Base-by-base conservation (phyloP, 2,888 invertebrate species). In the Cryptosula pallasiana region DNA sequence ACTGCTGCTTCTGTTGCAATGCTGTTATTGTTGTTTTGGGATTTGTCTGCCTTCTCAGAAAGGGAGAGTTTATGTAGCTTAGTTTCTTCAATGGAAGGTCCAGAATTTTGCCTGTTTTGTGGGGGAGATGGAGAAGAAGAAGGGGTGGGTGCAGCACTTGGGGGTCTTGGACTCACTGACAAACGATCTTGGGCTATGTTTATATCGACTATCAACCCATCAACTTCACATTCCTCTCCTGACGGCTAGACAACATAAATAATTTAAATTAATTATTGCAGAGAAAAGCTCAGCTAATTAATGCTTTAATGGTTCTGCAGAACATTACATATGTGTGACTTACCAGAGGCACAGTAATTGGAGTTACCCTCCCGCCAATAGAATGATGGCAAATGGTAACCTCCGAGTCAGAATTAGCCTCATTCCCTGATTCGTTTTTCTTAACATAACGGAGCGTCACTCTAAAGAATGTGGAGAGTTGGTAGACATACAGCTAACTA, bases 281-380 rank as follows among this genome's bases (percentile, higher is more conserved):
- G n/a, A n/a, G n/a, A n/a, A n/a, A n/a, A n/a, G n/a, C n/a, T n/a
- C n/a, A n/a, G n/a, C n/a, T n/a, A n/a, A n/a, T n/a, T n/a, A n/a
- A n/a, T n/a, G n/a, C n/a, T n/a, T n/a, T n/a, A n/a, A n/a, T n/a
- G n/a, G n/a, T n/a, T n/a, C n/a, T n/a, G n/a, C n/a, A n/a, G n/a
- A n/a, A n/a, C n/a, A n/a, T n/a, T n/a, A n/a, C n/a, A n/a, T n/a
- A n/a, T n/a, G n/a, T n/a, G 45, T 13, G 45, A 32, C 32, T 32
- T 32, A 63, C 63, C 63, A 63, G 25, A 29, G 63, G 63, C 9
- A 63, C 63, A 13, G 63, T 63, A 25, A 63, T 63, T 13, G 63
- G 27, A 32, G 63, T 63, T 9, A 34, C 63, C 2, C 20, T 45
- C 20, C 63, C 63, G 2, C 63, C 63, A 5, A 27, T 13, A 34